Evolutionary conservation across 2,888 invertebrate species (phyloP), one percentile per base, ranked within the genome.

Genomic region (Coleophora flavipennella): DNA sequence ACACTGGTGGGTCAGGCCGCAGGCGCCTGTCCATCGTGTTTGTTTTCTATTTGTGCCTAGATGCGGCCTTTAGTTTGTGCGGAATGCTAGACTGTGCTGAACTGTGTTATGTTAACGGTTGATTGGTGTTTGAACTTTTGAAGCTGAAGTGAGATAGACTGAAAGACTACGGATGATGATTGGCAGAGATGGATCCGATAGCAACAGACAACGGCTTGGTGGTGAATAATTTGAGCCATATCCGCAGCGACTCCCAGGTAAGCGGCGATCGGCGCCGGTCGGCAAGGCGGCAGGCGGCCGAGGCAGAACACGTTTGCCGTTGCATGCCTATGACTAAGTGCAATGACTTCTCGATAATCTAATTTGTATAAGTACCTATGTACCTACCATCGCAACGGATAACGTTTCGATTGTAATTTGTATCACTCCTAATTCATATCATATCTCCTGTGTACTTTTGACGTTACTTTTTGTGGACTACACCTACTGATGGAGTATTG

Each of bases 181-280:
- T 52, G 61, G 59, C 56, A 62, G 59, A 57, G 51, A 84, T 84
- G 84, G 84, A 84, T 76, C 71, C 75, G 56, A 75, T 78, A 71
- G 67, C 74, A 55, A 54, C 78, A 60, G 84, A 85, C 63, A 80
- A 71, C 72, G 83, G 80, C 60, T 67, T 79, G 60, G 70, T 80
- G 66, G 80, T 78, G 67, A 84, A 84, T 64, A 85, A 84, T 76
- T 67, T 83, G 69, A 80, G 80, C 67, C 84, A 84, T 59, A 78
- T 71, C 71, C 80, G 83, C 64, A 81, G 63, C 62, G 84, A 85
- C 45, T 80, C 83, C 62, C 84, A 84, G 84, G 84, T 84, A 76
- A 79, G 83, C 64, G 58, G 32, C 28, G 56, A n/a, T n/a, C n/a
- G 47, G 53, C 53, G 56, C 55, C 51, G 43, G 20, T 20, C 20